Evolutionary conservation across 2,888 invertebrate species (phyloP), one percentile per base, ranked within the genome.

Genomic region (Orthonevra nobilis): DNA sequence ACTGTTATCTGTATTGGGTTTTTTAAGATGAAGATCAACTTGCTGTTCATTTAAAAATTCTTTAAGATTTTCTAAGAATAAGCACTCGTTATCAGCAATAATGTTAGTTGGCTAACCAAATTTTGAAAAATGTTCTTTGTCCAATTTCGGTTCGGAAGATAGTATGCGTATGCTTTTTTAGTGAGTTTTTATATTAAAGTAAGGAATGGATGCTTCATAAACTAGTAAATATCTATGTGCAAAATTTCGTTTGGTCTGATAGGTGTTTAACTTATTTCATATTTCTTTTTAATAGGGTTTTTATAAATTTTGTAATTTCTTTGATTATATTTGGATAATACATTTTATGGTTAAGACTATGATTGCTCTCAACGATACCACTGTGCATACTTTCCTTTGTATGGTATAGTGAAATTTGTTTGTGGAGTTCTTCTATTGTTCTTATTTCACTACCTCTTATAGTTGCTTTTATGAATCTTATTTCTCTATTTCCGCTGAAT

Each of bases 391-490:
- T 48, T 28, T 69, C 54, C n/a, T 52, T 28, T 2, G 32, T 52
- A 17, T 72, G 61, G 7, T 50, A 69, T 12, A 60, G 20, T 1
- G 61, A 52, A 3, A 72, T 72, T 52, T 72, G 52, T 17, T 54
- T 72, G 12, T 72, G 70, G 0, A 26, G n/a, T 72, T 63, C 46
- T 46, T 54, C 54, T 63, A 61, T 2, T 23, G 42, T 60, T 60
- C 28, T 12, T 30, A 56, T 56, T 40, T 56, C 40, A 12, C 17
- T n/a, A 2, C 40, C 28, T 40, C 56, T 56, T 1, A 42, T 14
- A n/a, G 70, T 61, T 9, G 42, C 23, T 54, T 61, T 72, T 12
- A 72, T 26, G 7, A 72, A 70, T 32, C 15, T 50, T 19, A 48
- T 58, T 32, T 44, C 26, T 7, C 12, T 54, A 10, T 68, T 26